A percentile compares a stretch with the other conserved stretches of the same genome.
Conservation (phyloP, 2,888 invertebrate species). For the Lycophotia porphyrea region DNA sequence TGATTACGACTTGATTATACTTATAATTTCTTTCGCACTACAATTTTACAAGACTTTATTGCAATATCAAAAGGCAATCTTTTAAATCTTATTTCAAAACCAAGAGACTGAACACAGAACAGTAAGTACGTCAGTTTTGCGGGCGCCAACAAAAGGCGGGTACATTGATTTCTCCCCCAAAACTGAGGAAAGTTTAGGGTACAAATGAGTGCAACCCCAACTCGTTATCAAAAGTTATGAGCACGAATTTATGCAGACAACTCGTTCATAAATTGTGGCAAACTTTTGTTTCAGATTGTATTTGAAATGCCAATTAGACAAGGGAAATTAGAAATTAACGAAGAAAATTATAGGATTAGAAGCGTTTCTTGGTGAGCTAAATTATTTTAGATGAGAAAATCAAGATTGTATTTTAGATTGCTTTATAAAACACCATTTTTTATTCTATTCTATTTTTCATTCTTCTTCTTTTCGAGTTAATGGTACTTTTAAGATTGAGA, state of each 20-base stretch:
- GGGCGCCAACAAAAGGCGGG: constrained; percentile 34
- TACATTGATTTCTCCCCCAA: constrained; percentile 54
- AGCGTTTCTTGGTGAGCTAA: not conserved
- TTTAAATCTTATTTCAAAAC: constrained; percentile 36
- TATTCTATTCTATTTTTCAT: not conserved
- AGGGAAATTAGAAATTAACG: constrained; percentile 49
- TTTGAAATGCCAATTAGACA: constrained; percentile 52
- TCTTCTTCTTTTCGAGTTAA: not conserved
- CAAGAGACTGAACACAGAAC: constrained; percentile 18
- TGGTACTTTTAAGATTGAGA: not conserved
- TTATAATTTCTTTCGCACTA: not conserved
- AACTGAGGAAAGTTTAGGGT: constrained; percentile 43
- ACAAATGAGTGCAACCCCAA: constrained; percentile 61
- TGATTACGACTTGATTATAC: not conserved
- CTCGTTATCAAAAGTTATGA: constrained; percentile 63
- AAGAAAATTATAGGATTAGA: constrained; percentile 26
- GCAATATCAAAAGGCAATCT: too few species aligned
- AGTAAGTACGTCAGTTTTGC: constrained; percentile 25
- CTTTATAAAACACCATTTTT: not conserved
- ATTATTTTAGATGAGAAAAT: constrained; percentile 13
- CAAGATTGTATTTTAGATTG: not conserved
- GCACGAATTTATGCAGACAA: constrained; percentile 62
- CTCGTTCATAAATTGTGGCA: constrained; percentile 60
- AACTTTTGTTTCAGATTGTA: constrained; percentile 58
- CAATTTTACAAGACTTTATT: constrained; percentile 15